Evolutionary conservation across 92 coral and sea anemone genomes (phyloP).

Genomic region (Phenganax subtilis): DNA sequence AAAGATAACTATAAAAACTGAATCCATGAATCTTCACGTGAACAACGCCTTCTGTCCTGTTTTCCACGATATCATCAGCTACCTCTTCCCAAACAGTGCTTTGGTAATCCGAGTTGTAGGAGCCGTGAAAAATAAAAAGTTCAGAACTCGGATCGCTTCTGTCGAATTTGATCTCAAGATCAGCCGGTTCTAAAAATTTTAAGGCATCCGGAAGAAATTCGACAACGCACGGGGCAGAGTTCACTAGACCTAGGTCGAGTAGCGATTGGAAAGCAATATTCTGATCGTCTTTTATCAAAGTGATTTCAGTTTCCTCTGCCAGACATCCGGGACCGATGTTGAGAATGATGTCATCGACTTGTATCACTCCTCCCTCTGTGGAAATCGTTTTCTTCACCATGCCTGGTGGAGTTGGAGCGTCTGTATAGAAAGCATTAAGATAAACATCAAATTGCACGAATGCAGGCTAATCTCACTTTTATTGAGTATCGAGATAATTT

Average conservation of each 20-base stretch:
- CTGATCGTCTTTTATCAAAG: neutral
- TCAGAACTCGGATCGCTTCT: neutral
- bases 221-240: neutral
- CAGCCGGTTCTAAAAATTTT: neutral
- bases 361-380: slow-evolving; percentile 20
- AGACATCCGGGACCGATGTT: slow-evolving; percentile 13
- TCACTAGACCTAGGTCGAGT: slow-evolving; percentile 13
- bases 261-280: neutral
- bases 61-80: neutral
- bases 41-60: neutral
- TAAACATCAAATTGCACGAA: too few species aligned
- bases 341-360: slow-evolving; percentile 11
- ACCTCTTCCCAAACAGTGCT: neutral
- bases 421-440: neutral
- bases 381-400: slow-evolving; percentile 17
- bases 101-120: neutral
- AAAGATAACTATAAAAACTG: slow-evolving; percentile 2
- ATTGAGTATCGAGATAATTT: too few species aligned
- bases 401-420: neutral
- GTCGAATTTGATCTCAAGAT: neutral
- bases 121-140: slow-evolving; percentile 13
- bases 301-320: slow-evolving; percentile 12
- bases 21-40: slow-evolving; percentile 1
- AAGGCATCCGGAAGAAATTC: slow-evolving; percentile 22
- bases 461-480: too few species aligned